Percentiles rank a stretch among this genome's conserved stretches.
phyloP scores from a whole-genome alignment of 2,113 vertebrate genomes.

The Calidris pugnax region DNA sequence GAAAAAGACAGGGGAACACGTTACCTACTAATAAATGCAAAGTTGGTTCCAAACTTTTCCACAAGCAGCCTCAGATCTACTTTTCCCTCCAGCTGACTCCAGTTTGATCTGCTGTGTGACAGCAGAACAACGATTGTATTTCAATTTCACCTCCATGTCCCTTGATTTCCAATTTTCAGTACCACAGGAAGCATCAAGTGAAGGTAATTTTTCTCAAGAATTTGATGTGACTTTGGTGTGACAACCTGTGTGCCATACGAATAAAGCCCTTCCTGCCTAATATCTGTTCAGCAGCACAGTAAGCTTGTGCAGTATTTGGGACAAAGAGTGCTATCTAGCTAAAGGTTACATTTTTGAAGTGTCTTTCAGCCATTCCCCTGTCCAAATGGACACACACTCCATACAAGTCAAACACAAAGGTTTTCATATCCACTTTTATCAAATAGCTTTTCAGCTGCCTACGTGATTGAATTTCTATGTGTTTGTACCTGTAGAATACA shows the following conservation, averaged over 20 bases:
- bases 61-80: not conserved
- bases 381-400: not conserved
- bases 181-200: not conserved
- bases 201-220: not conserved
- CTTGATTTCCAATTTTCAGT: not conserved
- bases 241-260: not conserved
- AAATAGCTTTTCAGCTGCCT: not conserved
- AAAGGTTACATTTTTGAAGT: not conserved
- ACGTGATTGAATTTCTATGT: not conserved
- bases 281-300: not conserved
- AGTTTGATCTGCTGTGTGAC: not conserved
- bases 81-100: not conserved
- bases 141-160: not conserved
- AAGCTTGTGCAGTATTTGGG: not conserved
- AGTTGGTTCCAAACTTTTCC: not conserved
- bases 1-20: not conserved
- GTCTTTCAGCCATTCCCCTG: not conserved
- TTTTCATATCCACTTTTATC: not conserved
- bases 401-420: not conserved
- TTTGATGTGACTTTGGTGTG: not conserved
- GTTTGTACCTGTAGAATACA: not conserved
- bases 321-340: not conserved
- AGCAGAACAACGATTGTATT: not conserved
- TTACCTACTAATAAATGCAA: not conserved
- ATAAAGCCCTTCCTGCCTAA: not conserved